Percentiles rank a stretch among this genome's conserved stretches.
These are phyloP conservation scores for Pantherophis vulpinus DNA, from an alignment of 2,797 vertebrate species.

Conservation along the genomic window DNA sequence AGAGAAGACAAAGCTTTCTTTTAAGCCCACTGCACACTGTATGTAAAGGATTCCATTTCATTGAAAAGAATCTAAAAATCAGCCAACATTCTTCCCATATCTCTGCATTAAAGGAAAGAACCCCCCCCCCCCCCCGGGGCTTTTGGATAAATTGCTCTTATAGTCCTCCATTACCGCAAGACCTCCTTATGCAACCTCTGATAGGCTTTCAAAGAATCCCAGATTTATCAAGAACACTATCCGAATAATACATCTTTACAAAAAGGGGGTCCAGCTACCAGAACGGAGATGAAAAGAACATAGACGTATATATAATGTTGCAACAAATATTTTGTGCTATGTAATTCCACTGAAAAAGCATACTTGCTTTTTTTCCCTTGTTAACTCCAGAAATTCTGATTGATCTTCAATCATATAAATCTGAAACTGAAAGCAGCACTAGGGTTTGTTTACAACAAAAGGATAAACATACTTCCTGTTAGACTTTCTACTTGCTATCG, in stretches of 20 bases:
- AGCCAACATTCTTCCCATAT: background rate
- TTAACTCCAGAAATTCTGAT: background rate
- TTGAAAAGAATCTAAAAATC: background rate
- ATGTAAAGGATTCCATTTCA: background rate
- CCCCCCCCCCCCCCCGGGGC: fast-evolving
- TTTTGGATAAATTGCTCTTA: background rate
- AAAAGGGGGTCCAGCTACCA: too few species aligned
- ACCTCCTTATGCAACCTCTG: background rate
- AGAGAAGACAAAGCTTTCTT: background rate
- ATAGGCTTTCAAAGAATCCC: background rate
- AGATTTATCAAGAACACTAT: background rate
- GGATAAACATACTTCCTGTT: background rate
- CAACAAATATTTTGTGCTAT: background rate
- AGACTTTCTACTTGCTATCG: background rate
- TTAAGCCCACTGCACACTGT: background rate
- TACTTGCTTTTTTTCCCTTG: background rate
- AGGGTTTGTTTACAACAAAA: background rate
- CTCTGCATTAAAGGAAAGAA: background rate
- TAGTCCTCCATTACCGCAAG: background rate
- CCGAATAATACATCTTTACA: background rate
- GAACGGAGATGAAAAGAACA: background rate
- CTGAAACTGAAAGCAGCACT: background rate
- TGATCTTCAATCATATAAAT: background rate
- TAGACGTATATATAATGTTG: background rate
- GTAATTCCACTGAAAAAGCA: background rate